These are phyloP conservation scores for Caradrina kadenii DNA, from an alignment of 2,888 invertebrate species.

Conservation along the genomic window DNA sequence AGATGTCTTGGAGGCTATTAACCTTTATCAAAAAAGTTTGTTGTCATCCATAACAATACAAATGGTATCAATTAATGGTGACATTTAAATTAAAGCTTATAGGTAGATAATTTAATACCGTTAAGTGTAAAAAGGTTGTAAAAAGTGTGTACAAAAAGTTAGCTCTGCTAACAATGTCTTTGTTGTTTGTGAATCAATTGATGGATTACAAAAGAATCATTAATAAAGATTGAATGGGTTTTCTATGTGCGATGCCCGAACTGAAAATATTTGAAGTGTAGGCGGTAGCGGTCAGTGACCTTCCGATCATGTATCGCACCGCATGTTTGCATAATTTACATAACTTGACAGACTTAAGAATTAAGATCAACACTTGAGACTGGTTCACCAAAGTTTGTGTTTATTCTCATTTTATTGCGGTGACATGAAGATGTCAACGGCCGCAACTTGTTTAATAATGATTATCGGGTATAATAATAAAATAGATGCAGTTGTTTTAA, in stretches of 20 bases:
- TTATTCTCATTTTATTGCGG: constrained; percentile 71
- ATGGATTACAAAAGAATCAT: constrained; percentile 67
- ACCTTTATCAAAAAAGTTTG: constrained; percentile 77
- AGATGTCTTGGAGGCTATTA: constrained; percentile 79
- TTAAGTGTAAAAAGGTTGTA: constrained; percentile 68
- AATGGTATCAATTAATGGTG: constrained; percentile 80
- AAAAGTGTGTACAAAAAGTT: constrained; percentile 71
- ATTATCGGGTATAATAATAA: constrained; percentile 17
- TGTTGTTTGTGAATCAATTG: constrained; percentile 61
- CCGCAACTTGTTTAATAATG: constrained; percentile 61
- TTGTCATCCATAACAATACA: constrained; percentile 78
- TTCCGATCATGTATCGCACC: constrained; percentile 84
- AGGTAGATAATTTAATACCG: constrained; percentile 67
- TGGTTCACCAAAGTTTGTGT: constrained; percentile 80
- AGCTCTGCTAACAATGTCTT: constrained; percentile 64
- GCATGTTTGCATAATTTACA: constrained; percentile 86
- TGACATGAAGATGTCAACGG: constrained; percentile 72
- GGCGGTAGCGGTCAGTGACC: constrained; percentile 84
- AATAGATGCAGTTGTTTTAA: constrained; percentile 14
- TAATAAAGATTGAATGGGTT: constrained; percentile 70
- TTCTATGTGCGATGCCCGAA: constrained; percentile 69
- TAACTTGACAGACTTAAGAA: constrained; percentile 86
- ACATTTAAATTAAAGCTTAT: constrained; percentile 74
- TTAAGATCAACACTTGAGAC: constrained; percentile 84
- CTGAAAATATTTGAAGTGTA: constrained; percentile 74